Base-by-base conservation (phyloP, 2,888 invertebrate genomes). In the Stenotaenia linearis region DNA sequence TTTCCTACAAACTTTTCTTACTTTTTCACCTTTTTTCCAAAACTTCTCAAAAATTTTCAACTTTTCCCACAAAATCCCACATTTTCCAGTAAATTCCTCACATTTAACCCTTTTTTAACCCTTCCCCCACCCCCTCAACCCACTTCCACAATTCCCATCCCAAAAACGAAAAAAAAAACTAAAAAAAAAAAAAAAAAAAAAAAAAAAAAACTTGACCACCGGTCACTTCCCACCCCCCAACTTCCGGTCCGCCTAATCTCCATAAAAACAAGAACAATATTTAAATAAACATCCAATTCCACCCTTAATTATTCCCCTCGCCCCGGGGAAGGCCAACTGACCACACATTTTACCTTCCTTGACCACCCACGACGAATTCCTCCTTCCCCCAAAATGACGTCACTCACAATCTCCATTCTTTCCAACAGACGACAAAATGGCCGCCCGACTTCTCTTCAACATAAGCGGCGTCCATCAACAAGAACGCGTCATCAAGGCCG, bases 401-500 rank as follows among this genome's bases (percentile, higher is more conserved):
- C 23, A 56, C 21, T 45, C 12, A 45, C 56, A 21, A 5, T 23
- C 21, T 56, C 12, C 3, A 56, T 56, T 56, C 21, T 9, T 56
- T 56, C 21, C 21, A 3, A 56, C 21, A 56, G 56, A 56, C 21
- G 21, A 23, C 3, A 56, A 21, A 23, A 56, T 56, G 56, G 56
- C 56, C 2, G 21, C 7, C 10, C 56, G 56, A 23, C 84, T 87
- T 81, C 82, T 86, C n/a, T 87, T 87, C 83, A 87, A 87, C 82
- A 82, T 87, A 81, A 84, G 84, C 18, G 85, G 86, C 6, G 81
- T 87, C 23, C 81, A 82, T 50, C 82, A 83, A 4, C 82, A 84
- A 0, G 86, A 86, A 82, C 83, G 83, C 75, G 83, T 87, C 25
- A 82, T 86, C 75, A 84, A 84, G 78, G 86, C 85, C 25, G 86